phyloP scores from a whole-genome alignment of 1,140 invertebrate genomes.

The Hypothenemus hampei region DNA sequence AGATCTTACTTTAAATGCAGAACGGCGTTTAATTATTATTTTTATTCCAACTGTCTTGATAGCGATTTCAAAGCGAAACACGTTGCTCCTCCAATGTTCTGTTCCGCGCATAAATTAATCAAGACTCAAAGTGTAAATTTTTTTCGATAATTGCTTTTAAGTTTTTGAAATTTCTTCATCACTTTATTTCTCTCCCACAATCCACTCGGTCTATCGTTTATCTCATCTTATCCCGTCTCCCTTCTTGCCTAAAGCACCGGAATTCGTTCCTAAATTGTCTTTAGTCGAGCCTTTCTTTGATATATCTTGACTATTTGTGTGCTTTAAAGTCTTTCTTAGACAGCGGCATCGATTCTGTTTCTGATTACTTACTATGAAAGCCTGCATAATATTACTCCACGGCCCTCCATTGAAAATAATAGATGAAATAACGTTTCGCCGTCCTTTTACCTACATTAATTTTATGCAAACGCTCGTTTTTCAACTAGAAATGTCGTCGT shows the following conservation, averaged over 20 bases:
- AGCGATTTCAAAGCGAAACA: background rate
- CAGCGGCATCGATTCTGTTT: conserved; percentile 36
- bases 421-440: background rate
- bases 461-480: conserved; percentile 10
- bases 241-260: conserved; percentile 36
- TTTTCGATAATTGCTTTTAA: conserved; percentile 22
- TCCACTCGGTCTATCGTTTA: conserved; percentile 40
- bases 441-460: conserved; percentile 8
- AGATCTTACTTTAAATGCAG: conserved; percentile 14
- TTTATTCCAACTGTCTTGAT: conserved; percentile 5
- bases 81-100: background rate
- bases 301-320: conserved; percentile 41
- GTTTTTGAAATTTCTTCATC: conserved; percentile 40
- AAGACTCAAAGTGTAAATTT: background rate
- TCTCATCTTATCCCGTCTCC: conserved; percentile 37
- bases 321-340: conserved; percentile 36
- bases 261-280: conserved; percentile 40
- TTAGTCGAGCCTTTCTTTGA: conserved; percentile 38
- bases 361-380: conserved; percentile 32
- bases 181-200: conserved; percentile 38
- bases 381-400: conserved; percentile 24
- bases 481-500: too few relatives aligned
- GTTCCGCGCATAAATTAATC: background rate
- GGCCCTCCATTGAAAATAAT: conserved; percentile 24
- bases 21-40: conserved; percentile 15